Evolutionary conservation across 64 coral and sea anemone genomes (phyloP).

Genomic region (Dendrophyllia cribrosa): DNA sequence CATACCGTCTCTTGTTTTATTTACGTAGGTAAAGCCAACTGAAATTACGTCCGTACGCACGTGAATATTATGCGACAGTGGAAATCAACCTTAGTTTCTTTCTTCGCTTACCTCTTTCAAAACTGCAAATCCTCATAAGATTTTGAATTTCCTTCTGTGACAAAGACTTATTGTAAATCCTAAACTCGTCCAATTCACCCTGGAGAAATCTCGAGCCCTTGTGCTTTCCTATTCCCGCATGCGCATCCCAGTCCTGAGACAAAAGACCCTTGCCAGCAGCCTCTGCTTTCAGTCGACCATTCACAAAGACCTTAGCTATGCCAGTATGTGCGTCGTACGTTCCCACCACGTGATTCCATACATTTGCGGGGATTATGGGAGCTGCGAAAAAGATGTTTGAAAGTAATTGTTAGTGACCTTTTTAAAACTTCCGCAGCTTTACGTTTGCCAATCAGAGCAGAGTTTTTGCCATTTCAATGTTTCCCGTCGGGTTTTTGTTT

Average conservation of each 20-base stretch:
- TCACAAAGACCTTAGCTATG: conserved; percentile 79
- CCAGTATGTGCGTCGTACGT: conserved; percentile 83
- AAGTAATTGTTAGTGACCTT: not conserved
- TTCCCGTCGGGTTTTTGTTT: too few relatives aligned
- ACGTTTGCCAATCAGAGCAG: too few relatives aligned
- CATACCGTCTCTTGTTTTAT: too few relatives aligned
- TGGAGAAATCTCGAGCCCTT: conserved; percentile 83
- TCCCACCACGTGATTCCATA: conserved; percentile 83
- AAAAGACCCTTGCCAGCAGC: conserved; percentile 82
- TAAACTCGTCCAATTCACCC: conserved; percentile 91
- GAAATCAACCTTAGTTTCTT: too few relatives aligned
- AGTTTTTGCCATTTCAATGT: too few relatives aligned
- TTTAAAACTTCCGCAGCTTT: too few relatives aligned
- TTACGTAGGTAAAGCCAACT: too few relatives aligned
- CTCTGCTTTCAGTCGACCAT: conserved; percentile 78
- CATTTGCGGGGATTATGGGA: conserved; percentile 80
- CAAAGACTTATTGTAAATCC: conserved; percentile 83
- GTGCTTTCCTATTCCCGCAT: conserved; percentile 84
- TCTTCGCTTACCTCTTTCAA: conserved; percentile 59
- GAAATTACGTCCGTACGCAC: too few relatives aligned
- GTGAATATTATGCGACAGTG: too few relatives aligned
- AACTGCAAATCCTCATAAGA: conserved; percentile 74
- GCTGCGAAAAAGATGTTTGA: conserved; percentile 12
- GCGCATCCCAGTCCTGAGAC: conserved; percentile 91
- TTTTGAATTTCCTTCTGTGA: conserved; percentile 62